phyloP scores from a whole-genome alignment of 2,113 vertebrate genomes.

The Casuarius casuarius region DNA sequence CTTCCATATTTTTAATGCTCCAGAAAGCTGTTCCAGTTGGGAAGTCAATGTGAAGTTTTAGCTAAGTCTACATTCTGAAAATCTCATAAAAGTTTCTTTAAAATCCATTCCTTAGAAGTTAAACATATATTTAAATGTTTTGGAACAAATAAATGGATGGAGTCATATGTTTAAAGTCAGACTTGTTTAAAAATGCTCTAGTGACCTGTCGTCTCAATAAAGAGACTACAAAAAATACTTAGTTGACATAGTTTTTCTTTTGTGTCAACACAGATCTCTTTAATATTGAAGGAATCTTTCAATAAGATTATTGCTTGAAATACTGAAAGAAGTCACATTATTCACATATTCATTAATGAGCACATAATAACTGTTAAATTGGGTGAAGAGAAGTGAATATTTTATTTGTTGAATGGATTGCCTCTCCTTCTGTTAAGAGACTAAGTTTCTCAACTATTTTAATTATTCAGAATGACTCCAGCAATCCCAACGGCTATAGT shows the following conservation, averaged over 20 bases:
- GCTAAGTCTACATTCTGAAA: not conserved
- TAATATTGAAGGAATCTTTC: not conserved
- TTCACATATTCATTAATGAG: not conserved
- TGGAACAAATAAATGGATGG: not conserved
- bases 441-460: not conserved
- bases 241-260: not conserved
- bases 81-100: not conserved
- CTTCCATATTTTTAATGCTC: not conserved
- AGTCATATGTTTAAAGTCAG: not conserved
- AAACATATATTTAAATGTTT: not conserved
- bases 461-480: not conserved
- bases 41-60: not conserved
- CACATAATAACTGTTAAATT: not conserved
- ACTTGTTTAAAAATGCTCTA: not conserved
- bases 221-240: not conserved
- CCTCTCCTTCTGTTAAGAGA: not conserved
- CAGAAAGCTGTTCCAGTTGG: not conserved
- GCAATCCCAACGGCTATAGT: not conserved
- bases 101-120: not conserved
- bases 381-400: not conserved
- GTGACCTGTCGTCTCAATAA: not conserved
- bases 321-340: not conserved
- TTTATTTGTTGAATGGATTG: not conserved
- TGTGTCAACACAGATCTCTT: not conserved
- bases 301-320: not conserved